Percentiles rank a stretch among this genome's conserved stretches.
These are phyloP conservation scores for Peromyscus aztecus DNA, from an alignment of 2,797 vertebrate species.

Conservation along the genomic window DNA sequence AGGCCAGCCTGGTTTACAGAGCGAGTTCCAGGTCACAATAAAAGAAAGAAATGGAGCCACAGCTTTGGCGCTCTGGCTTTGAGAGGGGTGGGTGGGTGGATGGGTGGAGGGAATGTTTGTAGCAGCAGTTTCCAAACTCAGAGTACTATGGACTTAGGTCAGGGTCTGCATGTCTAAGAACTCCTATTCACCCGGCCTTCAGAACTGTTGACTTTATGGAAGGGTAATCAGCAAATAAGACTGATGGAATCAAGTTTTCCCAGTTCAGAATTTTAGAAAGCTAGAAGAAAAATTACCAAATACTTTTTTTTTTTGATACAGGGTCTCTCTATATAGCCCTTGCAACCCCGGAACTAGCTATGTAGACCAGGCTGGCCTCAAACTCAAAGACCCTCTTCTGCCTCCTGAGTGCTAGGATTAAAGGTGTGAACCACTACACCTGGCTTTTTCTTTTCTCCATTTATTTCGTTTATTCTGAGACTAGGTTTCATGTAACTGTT, in stretches of 20 bases:
- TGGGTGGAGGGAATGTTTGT: no score
- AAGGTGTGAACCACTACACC: background rate
- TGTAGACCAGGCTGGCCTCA: background rate
- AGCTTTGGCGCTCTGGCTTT: background rate
- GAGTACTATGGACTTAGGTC: background rate
- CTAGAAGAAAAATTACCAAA: background rate
- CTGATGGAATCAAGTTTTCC: background rate
- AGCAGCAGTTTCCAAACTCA: background rate
- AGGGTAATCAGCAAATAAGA: background rate
- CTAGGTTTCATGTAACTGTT: background rate
- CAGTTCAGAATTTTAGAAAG: constrained; percentile 40
- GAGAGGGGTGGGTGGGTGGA: background rate
- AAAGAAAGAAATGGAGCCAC: background rate
- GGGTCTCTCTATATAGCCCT: background rate
- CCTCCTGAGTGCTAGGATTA: background rate
- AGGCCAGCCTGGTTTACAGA: background rate
- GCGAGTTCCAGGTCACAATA: background rate
- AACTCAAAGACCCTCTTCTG: background rate
- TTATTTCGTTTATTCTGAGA: constrained; percentile 43
- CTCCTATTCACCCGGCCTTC: background rate
- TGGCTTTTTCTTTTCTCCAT: background rate
- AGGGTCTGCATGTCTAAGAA: background rate
- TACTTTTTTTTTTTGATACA: background rate
- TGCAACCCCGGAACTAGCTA: background rate
- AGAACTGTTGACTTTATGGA: background rate